Percentiles rank a stretch among this genome's conserved stretches.
Conservation (phyloP, 2,797 vertebrate genomes). For the Diceros bicornis region DNA sequence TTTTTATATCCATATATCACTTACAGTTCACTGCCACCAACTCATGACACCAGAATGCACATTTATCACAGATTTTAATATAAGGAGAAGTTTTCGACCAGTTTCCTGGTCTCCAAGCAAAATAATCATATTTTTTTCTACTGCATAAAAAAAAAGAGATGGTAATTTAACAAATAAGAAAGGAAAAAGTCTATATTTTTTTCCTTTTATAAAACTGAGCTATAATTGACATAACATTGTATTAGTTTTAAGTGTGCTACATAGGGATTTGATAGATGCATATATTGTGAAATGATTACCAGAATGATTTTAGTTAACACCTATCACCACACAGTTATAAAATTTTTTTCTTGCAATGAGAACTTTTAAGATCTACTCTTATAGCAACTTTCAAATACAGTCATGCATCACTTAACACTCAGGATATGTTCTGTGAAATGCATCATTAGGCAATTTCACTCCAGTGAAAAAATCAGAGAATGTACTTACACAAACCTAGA, state of each 20-base stretch:
- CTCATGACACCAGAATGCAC: background rate
- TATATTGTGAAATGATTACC: background rate
- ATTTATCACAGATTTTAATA: slow-evolving; percentile 33
- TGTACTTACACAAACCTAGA: no score
- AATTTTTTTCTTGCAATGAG: background rate
- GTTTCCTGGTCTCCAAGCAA: background rate
- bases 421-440: no score
- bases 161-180: background rate
- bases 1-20: slow-evolving; percentile 47
- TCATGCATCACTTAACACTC: no score
- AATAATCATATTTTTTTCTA: background rate
- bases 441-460: no score
- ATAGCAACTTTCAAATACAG: background rate
- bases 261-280: background rate
- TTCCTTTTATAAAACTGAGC: background rate
- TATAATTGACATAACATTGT: background rate
- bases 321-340: background rate
- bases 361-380: background rate
- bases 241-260: background rate
- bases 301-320: background rate
- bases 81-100: background rate
- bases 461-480: no score
- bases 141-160: background rate
- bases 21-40: slow-evolving; percentile 15
- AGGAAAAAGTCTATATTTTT: background rate